These are phyloP conservation scores for Rhinogobio ventralis DNA, from an alignment of 2,797 vertebrate species.

Conservation along the genomic window DNA sequence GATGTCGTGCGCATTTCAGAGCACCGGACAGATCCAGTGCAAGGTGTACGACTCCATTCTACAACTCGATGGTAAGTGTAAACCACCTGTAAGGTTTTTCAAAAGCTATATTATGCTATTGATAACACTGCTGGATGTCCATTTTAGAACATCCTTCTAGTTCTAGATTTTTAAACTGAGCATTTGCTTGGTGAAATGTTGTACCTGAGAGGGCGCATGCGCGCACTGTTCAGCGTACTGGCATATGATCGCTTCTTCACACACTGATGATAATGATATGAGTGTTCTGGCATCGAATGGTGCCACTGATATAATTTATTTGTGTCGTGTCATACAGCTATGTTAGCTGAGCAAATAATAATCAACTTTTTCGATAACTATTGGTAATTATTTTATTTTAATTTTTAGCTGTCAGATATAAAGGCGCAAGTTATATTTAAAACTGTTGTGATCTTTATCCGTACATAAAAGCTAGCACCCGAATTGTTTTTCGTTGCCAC, in stretches of 20 bases:
- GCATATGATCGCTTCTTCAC: conserved; percentile 5
- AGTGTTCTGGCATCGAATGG: not conserved
- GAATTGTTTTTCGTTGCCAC: conserved; percentile 2
- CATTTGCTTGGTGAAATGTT: conserved; percentile 17
- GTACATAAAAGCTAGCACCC: not conserved
- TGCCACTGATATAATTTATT: conserved; percentile 27
- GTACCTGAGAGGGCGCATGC: conserved; percentile 37
- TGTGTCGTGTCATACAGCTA: not conserved
- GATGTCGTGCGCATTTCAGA: conserved; percentile 91
- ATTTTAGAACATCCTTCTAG: not conserved
- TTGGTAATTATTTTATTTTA: not conserved
- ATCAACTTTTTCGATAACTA: not conserved
- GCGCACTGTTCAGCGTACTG: not conserved
- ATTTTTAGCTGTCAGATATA: not conserved
- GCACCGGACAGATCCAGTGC: conserved; percentile 88
- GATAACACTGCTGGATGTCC: not conserved
- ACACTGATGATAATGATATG: conserved; percentile 30
- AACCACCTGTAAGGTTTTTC: not conserved
- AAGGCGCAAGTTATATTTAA: not conserved
- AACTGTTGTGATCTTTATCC: not conserved
- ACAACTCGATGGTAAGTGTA: conserved; percentile 81
- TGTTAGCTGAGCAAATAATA: not conserved
- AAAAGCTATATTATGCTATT: not conserved
- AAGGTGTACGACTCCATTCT: conserved; percentile 90
- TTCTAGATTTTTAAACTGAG: not conserved